phyloP scores from a whole-genome alignment of 2,113 vertebrate genomes.

The Oncorhynchus masou region DNA sequence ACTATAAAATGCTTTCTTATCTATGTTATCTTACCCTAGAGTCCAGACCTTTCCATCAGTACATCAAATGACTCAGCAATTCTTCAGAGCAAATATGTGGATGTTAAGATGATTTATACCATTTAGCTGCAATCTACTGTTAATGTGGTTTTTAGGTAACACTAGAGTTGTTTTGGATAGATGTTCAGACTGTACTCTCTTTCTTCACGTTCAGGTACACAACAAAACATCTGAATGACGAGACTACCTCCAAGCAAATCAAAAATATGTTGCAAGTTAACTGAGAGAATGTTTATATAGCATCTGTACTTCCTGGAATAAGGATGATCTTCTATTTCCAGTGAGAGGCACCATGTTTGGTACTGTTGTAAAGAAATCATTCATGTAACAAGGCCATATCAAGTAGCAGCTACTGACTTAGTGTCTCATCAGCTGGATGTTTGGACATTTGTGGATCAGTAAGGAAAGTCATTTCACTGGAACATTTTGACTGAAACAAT shows the following conservation, averaged over 20 bases:
- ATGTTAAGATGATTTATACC: background rate
- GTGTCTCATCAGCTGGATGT: background rate
- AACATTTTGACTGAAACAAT: background rate
- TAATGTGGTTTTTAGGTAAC: too few relatives aligned
- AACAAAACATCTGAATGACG: constrained; percentile 98
- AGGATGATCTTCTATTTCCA: background rate
- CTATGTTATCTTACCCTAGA: background rate
- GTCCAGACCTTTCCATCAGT: background rate
- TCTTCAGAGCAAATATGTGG: background rate
- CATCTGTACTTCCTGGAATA: background rate
- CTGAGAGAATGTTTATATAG: background rate
- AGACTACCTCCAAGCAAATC: constrained; percentile 98
- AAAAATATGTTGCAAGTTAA: constrained; percentile 87
- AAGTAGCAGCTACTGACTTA: background rate
- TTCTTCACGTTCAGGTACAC: constrained; percentile 83
- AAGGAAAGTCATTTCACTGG: constrained; percentile 3
- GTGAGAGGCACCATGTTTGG: background rate
- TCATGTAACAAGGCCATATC: background rate
- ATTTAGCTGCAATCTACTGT: background rate
- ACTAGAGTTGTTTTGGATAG: background rate
- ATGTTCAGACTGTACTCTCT: background rate
- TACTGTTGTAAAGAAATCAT: background rate
- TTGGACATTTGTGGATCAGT: background rate
- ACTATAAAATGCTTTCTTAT: too few relatives aligned
- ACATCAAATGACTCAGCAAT: background rate